phyloP scores from a whole-genome alignment of 1,140 invertebrate genomes.

The Diachasmimorpha longicaudata region DNA sequence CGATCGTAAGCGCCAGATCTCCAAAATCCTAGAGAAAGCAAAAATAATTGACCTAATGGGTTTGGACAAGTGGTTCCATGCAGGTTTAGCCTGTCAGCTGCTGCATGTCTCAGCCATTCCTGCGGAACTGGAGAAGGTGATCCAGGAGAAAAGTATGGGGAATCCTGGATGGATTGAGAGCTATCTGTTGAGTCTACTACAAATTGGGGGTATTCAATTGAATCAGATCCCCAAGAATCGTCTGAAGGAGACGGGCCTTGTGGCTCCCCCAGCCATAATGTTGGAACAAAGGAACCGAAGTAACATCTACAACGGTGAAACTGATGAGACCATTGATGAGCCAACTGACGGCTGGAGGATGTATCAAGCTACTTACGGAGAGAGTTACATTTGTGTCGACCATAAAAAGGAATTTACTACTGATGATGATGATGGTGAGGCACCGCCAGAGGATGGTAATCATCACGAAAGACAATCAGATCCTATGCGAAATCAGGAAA shows the following conservation, averaged over 20 bases:
- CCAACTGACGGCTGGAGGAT: conserved; percentile 47
- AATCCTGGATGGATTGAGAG: conserved; percentile 72
- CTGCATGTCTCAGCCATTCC: conserved; percentile 67
- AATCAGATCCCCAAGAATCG: conserved; percentile 48
- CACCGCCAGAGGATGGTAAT: no score
- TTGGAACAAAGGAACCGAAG: neutral
- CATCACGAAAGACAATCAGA: neutral
- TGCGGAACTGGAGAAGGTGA: conserved; percentile 68
- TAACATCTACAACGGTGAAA: neutral
- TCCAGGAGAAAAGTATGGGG: conserved; percentile 66
- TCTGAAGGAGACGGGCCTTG: conserved; percentile 50
- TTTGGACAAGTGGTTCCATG: conserved; percentile 66
- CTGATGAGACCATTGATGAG: conserved; percentile 16
- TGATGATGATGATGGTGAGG: no score
- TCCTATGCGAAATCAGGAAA: no score
- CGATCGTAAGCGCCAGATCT: conserved; percentile 32
- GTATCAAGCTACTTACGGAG: conserved; percentile 51
- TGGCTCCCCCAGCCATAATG: conserved; percentile 46
- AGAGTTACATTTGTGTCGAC: conserved; percentile 20
- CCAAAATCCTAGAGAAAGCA: conserved; percentile 34
- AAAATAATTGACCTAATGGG: conserved; percentile 47
- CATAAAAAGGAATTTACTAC: neutral
- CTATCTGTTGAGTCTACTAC: conserved; percentile 66
- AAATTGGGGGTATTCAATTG: conserved; percentile 61
- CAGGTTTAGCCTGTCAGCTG: conserved; percentile 68